Evolutionary conservation across 2,113 vertebrate genomes (phyloP).

Genomic region (Cephalopterus ornatus): DNA sequence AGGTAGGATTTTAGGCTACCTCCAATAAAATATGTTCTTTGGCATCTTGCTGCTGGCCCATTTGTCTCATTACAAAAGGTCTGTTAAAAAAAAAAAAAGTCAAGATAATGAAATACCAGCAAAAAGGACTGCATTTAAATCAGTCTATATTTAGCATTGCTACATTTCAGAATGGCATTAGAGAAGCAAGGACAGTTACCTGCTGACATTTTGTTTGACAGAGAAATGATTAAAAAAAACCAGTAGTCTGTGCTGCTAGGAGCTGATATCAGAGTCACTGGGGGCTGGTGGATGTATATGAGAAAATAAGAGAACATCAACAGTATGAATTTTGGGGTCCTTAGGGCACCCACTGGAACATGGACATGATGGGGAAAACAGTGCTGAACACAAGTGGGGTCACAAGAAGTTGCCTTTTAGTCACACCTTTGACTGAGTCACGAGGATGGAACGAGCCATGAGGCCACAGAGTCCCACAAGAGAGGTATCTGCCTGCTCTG

Average conservation of each 20-base stretch:
- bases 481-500: neutral
- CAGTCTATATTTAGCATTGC: neutral
- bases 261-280: neutral
- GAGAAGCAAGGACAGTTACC: neutral
- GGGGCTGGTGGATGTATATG: neutral
- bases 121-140: neutral
- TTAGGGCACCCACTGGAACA: neutral
- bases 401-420: neutral
- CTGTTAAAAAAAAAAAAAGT: neutral
- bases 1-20: neutral
- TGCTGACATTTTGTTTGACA: neutral
- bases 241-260: neutral
- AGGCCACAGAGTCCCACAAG: accelerated
- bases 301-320: neutral
- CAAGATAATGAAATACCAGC: neutral
- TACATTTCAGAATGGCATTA: neutral
- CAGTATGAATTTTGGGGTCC: neutral
- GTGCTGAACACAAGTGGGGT: neutral
- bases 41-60: neutral
- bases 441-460: neutral
- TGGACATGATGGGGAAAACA: accelerated
- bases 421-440: neutral
- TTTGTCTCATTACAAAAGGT: slow-evolving; percentile 1
- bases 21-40: neutral
- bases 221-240: neutral